These are phyloP conservation scores for Drosophila parthenogenetica DNA, from an alignment of 2,888 invertebrate species.

Conservation along the genomic window DNA sequence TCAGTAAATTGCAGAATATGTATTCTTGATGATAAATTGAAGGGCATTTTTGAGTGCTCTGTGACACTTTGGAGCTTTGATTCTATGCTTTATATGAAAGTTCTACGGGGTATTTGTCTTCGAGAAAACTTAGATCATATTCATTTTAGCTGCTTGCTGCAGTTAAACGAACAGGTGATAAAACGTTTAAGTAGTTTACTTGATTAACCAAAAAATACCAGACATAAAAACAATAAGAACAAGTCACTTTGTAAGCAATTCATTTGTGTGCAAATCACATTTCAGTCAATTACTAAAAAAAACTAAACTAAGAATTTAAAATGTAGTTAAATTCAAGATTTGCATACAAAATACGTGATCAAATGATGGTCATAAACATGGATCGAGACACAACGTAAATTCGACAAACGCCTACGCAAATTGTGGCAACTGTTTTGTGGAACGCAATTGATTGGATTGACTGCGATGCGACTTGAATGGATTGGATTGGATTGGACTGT, in stretches of 20 bases:
- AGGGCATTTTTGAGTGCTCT: neutral
- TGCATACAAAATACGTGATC: conserved; percentile 35
- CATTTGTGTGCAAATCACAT: conserved; percentile 65
- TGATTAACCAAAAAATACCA: conserved; percentile 11
- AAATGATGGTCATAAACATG: conserved; percentile 31
- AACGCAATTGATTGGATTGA: neutral
- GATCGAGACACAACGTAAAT: conserved; percentile 28
- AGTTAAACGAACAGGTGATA: conserved; percentile 12
- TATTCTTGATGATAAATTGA: neutral
- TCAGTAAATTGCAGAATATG: neutral
- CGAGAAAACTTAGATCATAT: too few species aligned
- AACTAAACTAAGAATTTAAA: conserved; percentile 18
- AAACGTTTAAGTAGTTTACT: conserved; percentile 20
- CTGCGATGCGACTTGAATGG: neutral
- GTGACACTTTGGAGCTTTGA: neutral
- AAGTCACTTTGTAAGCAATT: conserved; percentile 48
- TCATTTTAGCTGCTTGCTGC: neutral
- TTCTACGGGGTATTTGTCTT: too few species aligned
- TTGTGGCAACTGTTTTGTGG: neutral
- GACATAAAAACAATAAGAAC: neutral
- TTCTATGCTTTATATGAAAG: neutral
- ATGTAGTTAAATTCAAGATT: conserved; percentile 39
- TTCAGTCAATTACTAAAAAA: conserved; percentile 43
- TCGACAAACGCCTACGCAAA: conserved; percentile 36
- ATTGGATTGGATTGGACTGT: neutral